Evolutionary conservation across 2,797 vertebrate species (phyloP).

Genomic region (Melanotaenia boesemani): DNA sequence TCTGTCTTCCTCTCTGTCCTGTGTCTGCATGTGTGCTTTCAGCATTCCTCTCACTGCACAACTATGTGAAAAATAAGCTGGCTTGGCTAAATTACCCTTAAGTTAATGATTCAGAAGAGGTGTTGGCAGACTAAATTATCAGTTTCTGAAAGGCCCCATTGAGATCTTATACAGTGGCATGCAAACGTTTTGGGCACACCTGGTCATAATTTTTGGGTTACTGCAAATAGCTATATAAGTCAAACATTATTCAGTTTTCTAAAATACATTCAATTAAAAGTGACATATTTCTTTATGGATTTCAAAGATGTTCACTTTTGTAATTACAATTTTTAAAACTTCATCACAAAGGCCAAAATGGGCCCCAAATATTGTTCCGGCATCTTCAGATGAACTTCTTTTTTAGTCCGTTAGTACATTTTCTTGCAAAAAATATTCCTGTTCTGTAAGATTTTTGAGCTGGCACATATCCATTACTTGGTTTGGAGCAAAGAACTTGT

Average conservation of each 20-base stretch:
- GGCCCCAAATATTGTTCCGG: background rate
- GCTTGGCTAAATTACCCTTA: conserved; percentile 50
- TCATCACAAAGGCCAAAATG: background rate
- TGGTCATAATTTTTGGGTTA: conserved; percentile 1
- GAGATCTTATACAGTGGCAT: conserved; percentile 42
- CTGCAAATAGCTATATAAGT: background rate
- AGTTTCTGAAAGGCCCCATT: conserved; percentile 73
- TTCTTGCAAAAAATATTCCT: too few relatives aligned
- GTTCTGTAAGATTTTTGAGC: too few relatives aligned
- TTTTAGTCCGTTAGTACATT: too few relatives aligned
- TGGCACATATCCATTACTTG: too few relatives aligned
- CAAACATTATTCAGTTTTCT: background rate
- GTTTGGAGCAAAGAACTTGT: too few relatives aligned
- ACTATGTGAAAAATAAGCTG: conserved; percentile 51
- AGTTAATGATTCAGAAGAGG: conserved; percentile 76
- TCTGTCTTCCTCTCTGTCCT: conserved; percentile 20
- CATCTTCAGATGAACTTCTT: background rate
- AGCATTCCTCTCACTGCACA: conserved; percentile 50
- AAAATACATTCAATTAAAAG: background rate
- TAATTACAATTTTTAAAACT: background rate
- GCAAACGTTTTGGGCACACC: conserved; percentile 1
- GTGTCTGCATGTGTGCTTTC: conserved; percentile 36
- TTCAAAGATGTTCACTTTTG: background rate
- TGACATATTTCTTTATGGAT: background rate
- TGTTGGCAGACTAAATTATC: conserved; percentile 74